Evolutionary conservation across 2,113 vertebrate species (phyloP).

Genomic region (Procapra przewalskii): DNA sequence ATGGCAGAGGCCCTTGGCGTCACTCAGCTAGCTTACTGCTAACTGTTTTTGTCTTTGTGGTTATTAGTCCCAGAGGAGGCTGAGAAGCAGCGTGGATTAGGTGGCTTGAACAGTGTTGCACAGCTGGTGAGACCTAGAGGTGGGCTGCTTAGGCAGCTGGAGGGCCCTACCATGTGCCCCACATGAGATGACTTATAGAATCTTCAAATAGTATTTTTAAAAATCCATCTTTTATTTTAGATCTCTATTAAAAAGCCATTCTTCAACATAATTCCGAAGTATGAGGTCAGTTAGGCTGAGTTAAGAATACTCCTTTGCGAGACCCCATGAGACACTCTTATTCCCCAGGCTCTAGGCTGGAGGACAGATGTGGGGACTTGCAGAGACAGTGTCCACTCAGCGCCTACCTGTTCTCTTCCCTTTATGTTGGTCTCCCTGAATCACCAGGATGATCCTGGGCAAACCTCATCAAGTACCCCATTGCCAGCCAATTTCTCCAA

Average conservation of each 20-base stretch:
- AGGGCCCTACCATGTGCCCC: fast-evolving
- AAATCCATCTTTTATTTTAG: background rate
- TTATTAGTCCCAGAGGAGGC: background rate
- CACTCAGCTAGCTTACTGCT: no score
- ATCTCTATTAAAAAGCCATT: background rate
- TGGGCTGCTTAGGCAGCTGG: fast-evolving
- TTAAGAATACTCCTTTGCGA: fast-evolving
- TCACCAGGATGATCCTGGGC: fast-evolving
- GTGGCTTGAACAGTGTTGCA: fast-evolving
- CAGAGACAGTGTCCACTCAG: background rate
- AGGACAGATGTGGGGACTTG: no score
- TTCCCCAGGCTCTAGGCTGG: no score
- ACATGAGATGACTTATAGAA: fast-evolving
- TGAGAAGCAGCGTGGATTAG: no score
- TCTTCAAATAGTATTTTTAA: background rate
- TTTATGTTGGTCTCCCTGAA: fast-evolving
- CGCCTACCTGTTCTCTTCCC: fast-evolving
- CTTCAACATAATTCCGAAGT: fast-evolving
- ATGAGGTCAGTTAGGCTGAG: background rate
- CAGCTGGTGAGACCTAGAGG: background rate
- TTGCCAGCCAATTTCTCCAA: background rate
- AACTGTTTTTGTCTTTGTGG: background rate
- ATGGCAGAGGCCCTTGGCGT: background rate
- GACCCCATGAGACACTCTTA: no score
- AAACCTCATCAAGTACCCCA: no score